These are phyloP conservation scores for Procambarus virginalis DNA, from an alignment of 1,140 invertebrate genomes.

Conservation along the genomic window DNA sequence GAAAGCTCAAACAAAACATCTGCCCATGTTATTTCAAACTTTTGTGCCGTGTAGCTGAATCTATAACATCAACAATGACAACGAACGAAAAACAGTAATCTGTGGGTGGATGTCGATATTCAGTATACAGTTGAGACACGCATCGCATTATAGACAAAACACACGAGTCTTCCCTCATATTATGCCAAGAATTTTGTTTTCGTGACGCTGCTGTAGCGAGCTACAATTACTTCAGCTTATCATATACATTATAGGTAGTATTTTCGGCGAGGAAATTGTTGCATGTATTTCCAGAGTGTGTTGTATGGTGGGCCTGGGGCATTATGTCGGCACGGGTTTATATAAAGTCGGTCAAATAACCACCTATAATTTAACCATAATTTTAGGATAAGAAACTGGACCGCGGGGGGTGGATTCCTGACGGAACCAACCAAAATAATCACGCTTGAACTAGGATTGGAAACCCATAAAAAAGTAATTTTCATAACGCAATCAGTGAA, in stretches of 20 bases:
- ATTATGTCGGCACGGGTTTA: constrained; percentile 9
- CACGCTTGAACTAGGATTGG: background rate
- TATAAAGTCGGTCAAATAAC: background rate
- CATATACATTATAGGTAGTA: background rate
- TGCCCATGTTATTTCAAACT: no score
- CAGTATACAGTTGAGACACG: no score
- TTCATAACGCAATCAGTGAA: background rate
- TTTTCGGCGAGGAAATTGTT: no score
- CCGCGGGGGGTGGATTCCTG: background rate
- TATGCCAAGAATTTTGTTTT: background rate
- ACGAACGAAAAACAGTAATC: no score
- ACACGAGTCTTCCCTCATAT: background rate
- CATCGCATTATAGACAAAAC: background rate
- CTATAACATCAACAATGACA: no score
- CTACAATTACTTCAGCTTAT: background rate
- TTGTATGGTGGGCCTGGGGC: background rate
- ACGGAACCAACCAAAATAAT: background rate
- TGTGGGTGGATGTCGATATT: no score
- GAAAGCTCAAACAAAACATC: no score
- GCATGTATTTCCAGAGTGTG: background rate
- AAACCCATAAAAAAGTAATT: background rate
- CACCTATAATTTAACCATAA: background rate
- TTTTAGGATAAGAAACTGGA: background rate
- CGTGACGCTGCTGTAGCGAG: background rate
- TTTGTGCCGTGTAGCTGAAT: no score